Base-by-base conservation (phyloP, 2,797 vertebrate genomes). In the Eupleurogrammus muticus region DNA sequence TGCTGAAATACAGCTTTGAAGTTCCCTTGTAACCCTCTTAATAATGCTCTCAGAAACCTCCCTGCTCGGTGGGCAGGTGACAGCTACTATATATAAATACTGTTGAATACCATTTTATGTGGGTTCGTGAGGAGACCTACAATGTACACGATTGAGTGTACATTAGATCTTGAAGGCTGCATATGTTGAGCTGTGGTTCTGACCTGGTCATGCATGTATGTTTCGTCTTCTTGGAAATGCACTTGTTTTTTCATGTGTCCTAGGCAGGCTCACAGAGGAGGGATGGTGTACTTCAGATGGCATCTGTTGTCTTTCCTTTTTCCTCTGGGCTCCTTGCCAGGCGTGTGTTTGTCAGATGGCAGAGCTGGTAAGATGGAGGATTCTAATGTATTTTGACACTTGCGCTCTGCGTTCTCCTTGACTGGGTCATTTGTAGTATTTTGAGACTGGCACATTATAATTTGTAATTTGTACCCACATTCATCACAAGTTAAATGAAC, bases 271-370 rank as follows among this genome's bases (percentile, higher is more conserved):
- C 58, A 42, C 47, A 51, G 59, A 83, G 77, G 75, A 87, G 70
- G 80, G 65, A 73, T 80, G 76, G 72, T 65, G 70, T 72, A 50
- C 83, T 85, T 83, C 76, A 79, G 83, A 85, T 89, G 86, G 83
- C 92, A 94, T 93, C 92, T 94, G 92, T 88, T 90, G 83, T 88
- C 86, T 87, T 81, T 79, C 81, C 70, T 67, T 75, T n/a, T 73
- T 87, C 69, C 62, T 82, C 88, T 65, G 79, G 92, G 92, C 90
- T 70, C 56, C 61, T 14, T 63, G 91, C 92, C 92, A 94, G 86
- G 73, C 78, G 59, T 79, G 81, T 82, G 87, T 89, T 92, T 89
- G 88, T 92, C 87, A 91, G 88, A 89, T 87, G 86, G 89, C 89
- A 89, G 73, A 13, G 73, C 66, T 75, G 83, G 73, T 91, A 87